These are phyloP conservation scores for Limnephilus rhombicus DNA, from an alignment of 2,888 invertebrate species.

Conservation along the genomic window DNA sequence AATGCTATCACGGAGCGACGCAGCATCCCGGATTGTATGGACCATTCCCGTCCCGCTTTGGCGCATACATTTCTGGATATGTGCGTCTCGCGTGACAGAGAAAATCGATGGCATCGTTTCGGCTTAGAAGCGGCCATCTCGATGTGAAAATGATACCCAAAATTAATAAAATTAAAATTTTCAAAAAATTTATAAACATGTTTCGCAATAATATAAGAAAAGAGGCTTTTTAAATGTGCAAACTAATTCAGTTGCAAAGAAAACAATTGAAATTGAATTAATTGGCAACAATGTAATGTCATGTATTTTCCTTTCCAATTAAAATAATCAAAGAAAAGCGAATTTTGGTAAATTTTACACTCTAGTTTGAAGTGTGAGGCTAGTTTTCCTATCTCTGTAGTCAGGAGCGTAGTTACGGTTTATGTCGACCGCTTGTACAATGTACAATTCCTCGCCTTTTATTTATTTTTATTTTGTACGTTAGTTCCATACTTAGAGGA, in stretches of 20 bases:
- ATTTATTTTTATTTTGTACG: too few relatives aligned
- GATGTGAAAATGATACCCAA: conserved; percentile 17
- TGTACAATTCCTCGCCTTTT: neutral
- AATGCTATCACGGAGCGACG: conserved; percentile 40
- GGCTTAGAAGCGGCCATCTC: conserved; percentile 53
- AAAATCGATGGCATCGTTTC: conserved; percentile 64
- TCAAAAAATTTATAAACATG: neutral
- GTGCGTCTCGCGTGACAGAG: conserved; percentile 49
- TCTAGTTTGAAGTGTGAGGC: too few relatives aligned
- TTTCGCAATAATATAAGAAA: too few relatives aligned
- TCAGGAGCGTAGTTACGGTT: neutral
- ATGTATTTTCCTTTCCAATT: too few relatives aligned
- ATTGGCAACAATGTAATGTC: too few relatives aligned
- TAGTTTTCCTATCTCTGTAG: neutral
- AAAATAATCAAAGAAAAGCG: too few relatives aligned
- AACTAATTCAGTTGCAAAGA: too few relatives aligned
- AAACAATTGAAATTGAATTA: too few relatives aligned
- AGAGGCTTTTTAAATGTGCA: too few relatives aligned
- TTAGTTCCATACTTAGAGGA: too few relatives aligned
- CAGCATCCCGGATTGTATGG: conserved; percentile 54
- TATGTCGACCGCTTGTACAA: neutral
- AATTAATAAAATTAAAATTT: neutral
- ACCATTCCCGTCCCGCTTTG: conserved; percentile 27
- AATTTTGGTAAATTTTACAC: too few relatives aligned
- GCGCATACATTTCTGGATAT: neutral